A percentile compares a stretch with the other conserved stretches of the same genome.
These are phyloP conservation scores for Eciton burchellii DNA, from an alignment of 1,140 invertebrate genomes.

Conservation along the genomic window DNA sequence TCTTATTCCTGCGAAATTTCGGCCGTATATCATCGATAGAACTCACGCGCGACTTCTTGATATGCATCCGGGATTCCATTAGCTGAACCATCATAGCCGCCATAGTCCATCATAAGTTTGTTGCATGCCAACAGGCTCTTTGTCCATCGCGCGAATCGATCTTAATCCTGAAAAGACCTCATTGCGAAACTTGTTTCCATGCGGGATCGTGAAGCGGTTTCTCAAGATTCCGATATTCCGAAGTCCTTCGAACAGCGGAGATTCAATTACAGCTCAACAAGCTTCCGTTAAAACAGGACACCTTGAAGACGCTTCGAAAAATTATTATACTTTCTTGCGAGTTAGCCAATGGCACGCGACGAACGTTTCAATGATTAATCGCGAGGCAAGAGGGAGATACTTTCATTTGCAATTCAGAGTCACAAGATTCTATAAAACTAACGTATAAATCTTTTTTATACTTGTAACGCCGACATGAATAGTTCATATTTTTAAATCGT, in stretches of 20 bases:
- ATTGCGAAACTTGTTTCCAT: conserved; percentile 1
- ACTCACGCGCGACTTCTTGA: background rate
- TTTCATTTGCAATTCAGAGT: background rate
- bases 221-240: background rate
- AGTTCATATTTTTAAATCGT: too few relatives aligned
- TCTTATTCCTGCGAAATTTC: conserved; percentile 11
- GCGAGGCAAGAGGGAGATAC: background rate
- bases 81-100: background rate
- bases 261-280: background rate
- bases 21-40: background rate
- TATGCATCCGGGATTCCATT: background rate
- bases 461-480: too few relatives aligned
- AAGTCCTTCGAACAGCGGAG: background rate
- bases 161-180: conserved; percentile 1
- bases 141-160: background rate
- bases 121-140: background rate
- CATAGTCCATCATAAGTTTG: conserved; percentile 19
- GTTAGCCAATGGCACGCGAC: background rate
- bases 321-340: background rate
- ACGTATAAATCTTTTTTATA: too few relatives aligned
- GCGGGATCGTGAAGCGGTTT: background rate
- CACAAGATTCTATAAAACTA: background rate
- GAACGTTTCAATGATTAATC: conserved; percentile 1
- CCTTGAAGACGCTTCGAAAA: background rate
- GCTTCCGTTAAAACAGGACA: background rate